Conservation (phyloP, 1,140 invertebrate genomes). For the Meloidogyne floridensis region DNA sequence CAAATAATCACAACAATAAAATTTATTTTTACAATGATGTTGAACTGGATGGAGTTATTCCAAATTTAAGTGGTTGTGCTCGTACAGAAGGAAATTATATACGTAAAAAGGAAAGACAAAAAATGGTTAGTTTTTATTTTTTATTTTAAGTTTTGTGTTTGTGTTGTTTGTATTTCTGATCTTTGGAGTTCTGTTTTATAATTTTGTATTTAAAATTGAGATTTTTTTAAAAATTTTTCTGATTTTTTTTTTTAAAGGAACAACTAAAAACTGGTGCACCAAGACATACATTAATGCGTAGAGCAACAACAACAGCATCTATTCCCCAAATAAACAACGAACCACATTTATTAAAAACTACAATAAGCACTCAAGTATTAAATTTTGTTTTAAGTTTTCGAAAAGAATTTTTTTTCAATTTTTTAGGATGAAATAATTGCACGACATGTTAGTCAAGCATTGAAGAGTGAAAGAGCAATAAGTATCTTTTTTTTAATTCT, state of each 20-base stretch:
- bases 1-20: neutral
- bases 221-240: neutral
- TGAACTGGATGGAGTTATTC: conserved; percentile 35
- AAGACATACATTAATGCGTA: conserved; percentile 29
- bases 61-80: conserved; percentile 30
- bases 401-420: conserved; percentile 3
- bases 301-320: neutral
- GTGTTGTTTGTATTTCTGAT: neutral
- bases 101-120: conserved; percentile 24
- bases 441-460: conserved; percentile 32
- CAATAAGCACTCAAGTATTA: conserved; percentile 30
- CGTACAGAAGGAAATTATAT: conserved; percentile 31
- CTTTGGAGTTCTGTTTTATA: conserved; percentile 5
- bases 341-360: conserved; percentile 17
- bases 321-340: neutral
- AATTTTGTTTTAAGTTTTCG: neutral
- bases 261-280: conserved; percentile 7
- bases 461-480: conserved; percentile 34
- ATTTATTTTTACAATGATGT: conserved; percentile 34
- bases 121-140: conserved; percentile 7
- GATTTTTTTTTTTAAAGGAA: neutral
- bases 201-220: neutral
- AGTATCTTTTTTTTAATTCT: neutral
- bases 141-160: neutral
- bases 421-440: conserved; percentile 31